Evolutionary conservation across 2,888 invertebrate genomes (phyloP).

Genomic region (Blomia tropicalis): DNA sequence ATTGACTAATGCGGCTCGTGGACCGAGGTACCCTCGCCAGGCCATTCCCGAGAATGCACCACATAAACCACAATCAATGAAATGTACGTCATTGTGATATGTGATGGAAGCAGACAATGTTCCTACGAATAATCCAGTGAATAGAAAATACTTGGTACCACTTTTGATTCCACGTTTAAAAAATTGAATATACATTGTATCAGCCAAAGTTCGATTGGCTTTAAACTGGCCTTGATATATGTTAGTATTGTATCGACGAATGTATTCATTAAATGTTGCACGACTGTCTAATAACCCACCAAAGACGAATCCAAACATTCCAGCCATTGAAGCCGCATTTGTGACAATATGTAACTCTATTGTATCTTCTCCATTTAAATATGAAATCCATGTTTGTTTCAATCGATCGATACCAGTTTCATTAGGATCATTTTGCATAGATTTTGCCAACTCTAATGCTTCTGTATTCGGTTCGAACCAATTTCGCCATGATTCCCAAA

Average conservation of each 20-base stretch:
- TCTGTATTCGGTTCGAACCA: background rate
- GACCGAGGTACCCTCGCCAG: slow-evolving; percentile 19
- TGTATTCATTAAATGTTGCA: background rate
- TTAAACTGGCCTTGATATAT: slow-evolving; percentile 15
- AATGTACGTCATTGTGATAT: slow-evolving; percentile 21
- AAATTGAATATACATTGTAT: slow-evolving; percentile 10
- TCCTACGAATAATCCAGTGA: background rate
- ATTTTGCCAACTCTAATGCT: background rate
- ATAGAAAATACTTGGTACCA: background rate
- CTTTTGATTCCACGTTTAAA: background rate
- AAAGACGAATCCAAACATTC: background rate
- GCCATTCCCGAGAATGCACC: slow-evolving; percentile 12
- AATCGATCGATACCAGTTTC: slow-evolving; percentile 20
- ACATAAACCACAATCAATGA: slow-evolving; percentile 1
- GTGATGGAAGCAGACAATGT: background rate
- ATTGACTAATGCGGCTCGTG: slow-evolving; percentile 17
- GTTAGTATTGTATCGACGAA: slow-evolving; percentile 15
- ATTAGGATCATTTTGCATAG: background rate
- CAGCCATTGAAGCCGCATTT: background rate
- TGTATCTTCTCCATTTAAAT: slow-evolving; percentile 8
- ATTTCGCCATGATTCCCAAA: no score
- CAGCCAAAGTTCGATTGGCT: slow-evolving; percentile 19
- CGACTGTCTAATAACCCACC: slow-evolving; percentile 8
- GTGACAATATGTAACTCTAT: slow-evolving; percentile 10
- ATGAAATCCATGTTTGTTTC: background rate